Percentiles rank a stretch among this genome's conserved stretches.
Evolutionary conservation across 2,888 invertebrate genomes (phyloP).

Genomic region (Hesperia comma): DNA sequence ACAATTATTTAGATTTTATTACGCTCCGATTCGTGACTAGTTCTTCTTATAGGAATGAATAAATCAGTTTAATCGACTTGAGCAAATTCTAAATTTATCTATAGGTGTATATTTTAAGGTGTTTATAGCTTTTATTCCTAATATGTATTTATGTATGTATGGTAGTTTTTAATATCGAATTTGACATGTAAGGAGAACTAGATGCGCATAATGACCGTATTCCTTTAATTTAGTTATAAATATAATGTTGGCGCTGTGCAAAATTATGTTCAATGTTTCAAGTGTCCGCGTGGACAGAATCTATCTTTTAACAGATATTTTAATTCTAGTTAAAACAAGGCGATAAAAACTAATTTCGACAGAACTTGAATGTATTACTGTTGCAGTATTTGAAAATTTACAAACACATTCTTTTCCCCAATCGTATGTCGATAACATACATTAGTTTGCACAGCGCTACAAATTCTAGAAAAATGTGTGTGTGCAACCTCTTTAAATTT

Average conservation of each 20-base stretch:
- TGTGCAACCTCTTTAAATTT: background rate
- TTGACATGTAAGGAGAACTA: conserved; percentile 27
- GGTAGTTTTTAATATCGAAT: conserved; percentile 9
- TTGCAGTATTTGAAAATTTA: too few species aligned
- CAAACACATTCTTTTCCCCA: too few species aligned
- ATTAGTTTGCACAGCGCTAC: background rate
- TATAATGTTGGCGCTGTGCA: background rate
- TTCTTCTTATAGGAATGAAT: conserved; percentile 27
- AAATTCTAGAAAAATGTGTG: background rate
- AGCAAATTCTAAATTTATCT: conserved; percentile 14
- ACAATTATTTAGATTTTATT: background rate
- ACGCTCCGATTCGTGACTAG: conserved; percentile 14
- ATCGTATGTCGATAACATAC: background rate
- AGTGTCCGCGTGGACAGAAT: background rate
- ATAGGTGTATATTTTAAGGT: conserved; percentile 31
- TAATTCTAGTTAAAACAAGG: too few species aligned
- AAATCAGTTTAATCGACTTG: background rate
- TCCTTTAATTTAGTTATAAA: conserved; percentile 9
- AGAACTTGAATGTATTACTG: too few species aligned
- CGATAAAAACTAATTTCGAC: too few species aligned
- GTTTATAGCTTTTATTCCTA: conserved; percentile 20
- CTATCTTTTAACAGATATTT: too few species aligned
- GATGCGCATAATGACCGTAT: conserved; percentile 17
- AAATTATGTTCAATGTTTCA: background rate
- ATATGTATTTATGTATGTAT: conserved; percentile 3